Percentiles rank a stretch among this genome's conserved stretches.
phyloP scores from a whole-genome alignment of 2,797 vertebrate genomes.

The Fistularia tabacaria region DNA sequence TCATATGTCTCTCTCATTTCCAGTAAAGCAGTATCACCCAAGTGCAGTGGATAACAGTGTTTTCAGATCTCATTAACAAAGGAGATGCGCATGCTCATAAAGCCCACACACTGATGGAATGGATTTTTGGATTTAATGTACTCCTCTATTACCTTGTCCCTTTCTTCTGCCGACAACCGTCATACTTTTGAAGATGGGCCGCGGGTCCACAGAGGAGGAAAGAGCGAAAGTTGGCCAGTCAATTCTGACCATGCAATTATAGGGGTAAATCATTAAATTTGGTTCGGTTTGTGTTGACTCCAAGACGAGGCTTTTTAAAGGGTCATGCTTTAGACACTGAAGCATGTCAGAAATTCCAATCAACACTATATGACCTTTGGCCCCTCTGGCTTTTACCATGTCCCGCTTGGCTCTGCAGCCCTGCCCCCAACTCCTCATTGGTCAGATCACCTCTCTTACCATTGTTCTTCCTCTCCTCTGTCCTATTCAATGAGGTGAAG shows the following conservation, averaged over 20 bases:
- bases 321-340: constrained; percentile 35
- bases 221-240: no score
- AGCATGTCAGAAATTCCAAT: constrained; percentile 64
- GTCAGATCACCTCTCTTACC: neutral
- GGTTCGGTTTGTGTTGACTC: constrained; percentile 38
- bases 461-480: no score
- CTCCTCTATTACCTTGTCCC: no score
- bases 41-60: constrained; percentile 21
- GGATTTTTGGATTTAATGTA: no score
- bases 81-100: no score
- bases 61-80: constrained; percentile 40
- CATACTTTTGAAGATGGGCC: no score
- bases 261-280: constrained; percentile 30
- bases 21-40: constrained; percentile 19
- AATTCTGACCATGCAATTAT: constrained; percentile 11
- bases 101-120: no score
- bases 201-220: no score
- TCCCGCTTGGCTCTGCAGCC: constrained; percentile 26
- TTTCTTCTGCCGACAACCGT: no score
- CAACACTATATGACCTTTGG: constrained; percentile 59
- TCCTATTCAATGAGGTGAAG: constrained; percentile 9
- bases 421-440: constrained; percentile 15
- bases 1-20: constrained; percentile 4
- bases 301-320: constrained; percentile 44
- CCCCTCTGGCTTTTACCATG: constrained; percentile 44